Evolutionary conservation across 2,797 vertebrate genomes (phyloP).

Genomic region (Sciurus vulgaris): DNA sequence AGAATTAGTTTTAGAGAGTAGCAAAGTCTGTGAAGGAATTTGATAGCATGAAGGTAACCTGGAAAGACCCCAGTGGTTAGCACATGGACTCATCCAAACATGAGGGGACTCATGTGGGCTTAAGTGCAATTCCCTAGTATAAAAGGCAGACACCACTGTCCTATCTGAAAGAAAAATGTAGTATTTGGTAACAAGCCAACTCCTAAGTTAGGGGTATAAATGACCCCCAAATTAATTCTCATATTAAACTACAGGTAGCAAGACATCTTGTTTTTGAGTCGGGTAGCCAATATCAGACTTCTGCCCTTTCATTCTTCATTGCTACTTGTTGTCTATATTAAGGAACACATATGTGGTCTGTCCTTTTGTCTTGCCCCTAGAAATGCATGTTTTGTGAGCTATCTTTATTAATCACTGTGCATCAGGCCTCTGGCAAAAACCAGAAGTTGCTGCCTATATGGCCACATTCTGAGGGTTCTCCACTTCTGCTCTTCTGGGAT

Average conservation of each 20-base stretch:
- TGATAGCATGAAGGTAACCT: not conserved
- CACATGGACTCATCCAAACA: not conserved
- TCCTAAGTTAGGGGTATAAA: not conserved
- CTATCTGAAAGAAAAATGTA: not conserved
- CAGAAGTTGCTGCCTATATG: not conserved
- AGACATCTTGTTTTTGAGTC: not conserved
- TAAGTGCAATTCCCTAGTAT: not conserved
- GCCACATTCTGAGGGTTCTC: not conserved
- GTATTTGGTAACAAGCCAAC: not conserved
- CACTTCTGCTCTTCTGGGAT: not conserved
- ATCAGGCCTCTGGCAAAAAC: not conserved
- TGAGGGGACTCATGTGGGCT: not conserved
- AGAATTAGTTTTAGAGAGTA: constrained; percentile 26
- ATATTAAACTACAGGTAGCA: not conserved
- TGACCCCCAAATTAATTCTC: not conserved
- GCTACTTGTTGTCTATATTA: not conserved
- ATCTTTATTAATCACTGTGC: not conserved
- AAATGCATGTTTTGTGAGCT: not conserved
- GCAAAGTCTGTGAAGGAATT: not conserved
- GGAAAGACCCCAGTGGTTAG: not conserved
- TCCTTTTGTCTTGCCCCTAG: not conserved
- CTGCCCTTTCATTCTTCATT: not conserved
- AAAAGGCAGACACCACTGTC: not conserved
- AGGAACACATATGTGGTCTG: not conserved
- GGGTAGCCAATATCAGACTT: not conserved